A percentile compares a stretch with the other conserved stretches of the same genome.
phyloP scores from a whole-genome alignment of 1,140 invertebrate species.

The Cherax destructor region DNA sequence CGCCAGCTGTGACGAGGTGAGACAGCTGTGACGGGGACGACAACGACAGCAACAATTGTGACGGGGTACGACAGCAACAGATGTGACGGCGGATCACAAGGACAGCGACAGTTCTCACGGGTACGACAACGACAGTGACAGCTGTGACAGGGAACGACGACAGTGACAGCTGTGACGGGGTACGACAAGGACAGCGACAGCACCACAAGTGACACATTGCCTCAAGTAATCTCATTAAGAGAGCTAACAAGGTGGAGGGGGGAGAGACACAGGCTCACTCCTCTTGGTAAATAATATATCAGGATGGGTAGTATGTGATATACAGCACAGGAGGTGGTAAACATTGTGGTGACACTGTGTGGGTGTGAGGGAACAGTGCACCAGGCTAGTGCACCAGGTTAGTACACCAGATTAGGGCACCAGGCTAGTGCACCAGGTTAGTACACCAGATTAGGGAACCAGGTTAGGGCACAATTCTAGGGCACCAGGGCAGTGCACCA shows the following conservation, averaged over 20 bases:
- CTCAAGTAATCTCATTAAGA: conserved; percentile 46
- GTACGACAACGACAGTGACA: no score
- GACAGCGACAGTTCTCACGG: no score
- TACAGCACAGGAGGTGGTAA: neutral
- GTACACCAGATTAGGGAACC: no score
- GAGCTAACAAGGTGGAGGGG: conserved; percentile 18
- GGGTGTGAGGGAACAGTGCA: neutral
- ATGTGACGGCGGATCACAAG: no score
- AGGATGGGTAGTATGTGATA: neutral
- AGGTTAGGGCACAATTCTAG: no score
- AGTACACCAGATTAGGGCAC: no score
- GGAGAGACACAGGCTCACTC: neutral
- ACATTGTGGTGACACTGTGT: conserved; percentile 1
- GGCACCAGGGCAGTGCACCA: no score
- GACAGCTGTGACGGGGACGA: no score
- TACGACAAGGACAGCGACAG: neutral
- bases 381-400: neutral
- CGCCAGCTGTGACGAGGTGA: neutral
- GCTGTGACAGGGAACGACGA: no score
- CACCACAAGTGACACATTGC: conserved; percentile 8
- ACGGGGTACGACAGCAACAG: no score
- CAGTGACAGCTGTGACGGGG: neutral
- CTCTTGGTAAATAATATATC: neutral
- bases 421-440: no score
- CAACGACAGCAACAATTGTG: no score